These are phyloP conservation scores for Dendrocincla tyrannina DNA, from an alignment of 2,797 vertebrate species.

Conservation along the genomic window DNA sequence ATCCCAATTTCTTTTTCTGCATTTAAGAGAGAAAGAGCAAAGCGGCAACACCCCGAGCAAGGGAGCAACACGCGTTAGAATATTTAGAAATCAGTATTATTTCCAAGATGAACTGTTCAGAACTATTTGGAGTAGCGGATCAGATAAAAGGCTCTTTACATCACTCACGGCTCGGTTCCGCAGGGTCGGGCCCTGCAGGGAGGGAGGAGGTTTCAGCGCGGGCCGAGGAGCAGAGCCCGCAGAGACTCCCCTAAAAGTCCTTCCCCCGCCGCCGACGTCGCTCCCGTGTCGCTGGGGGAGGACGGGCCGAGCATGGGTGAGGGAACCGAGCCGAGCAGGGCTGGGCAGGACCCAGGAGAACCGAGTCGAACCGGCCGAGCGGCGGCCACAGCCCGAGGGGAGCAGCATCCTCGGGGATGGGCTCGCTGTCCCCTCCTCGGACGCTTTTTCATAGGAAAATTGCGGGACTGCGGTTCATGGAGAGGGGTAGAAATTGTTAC, in stretches of 20 bases:
- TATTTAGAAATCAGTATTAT: neutral
- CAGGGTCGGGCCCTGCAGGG: neutral
- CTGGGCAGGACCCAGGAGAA: neutral
- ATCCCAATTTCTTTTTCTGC: neutral
- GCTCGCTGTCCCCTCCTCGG: neutral
- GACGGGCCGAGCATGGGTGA: too few species aligned
- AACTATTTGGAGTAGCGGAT: neutral
- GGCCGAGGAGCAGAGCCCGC: neutral
- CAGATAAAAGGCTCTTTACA: neutral
- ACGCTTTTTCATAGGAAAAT: accelerated
- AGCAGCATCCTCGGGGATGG: neutral
- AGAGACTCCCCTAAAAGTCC: neutral
- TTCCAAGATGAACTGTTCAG: neutral
- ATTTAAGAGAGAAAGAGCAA: neutral
- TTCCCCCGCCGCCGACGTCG: accelerated
- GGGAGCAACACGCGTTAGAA: neutral
- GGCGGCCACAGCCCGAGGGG: too few species aligned
- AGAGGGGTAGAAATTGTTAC: neutral
- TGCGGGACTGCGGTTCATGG: neutral
- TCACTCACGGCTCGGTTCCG: neutral
- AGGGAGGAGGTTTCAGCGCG: neutral
- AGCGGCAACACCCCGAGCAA: neutral
- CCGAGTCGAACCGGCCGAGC: neutral
- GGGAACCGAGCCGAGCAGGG: neutral
- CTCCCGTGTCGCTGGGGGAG: neutral